These are phyloP conservation scores for Papilio dardanus DNA, from an alignment of 1,140 invertebrate species.

Conservation along the genomic window DNA sequence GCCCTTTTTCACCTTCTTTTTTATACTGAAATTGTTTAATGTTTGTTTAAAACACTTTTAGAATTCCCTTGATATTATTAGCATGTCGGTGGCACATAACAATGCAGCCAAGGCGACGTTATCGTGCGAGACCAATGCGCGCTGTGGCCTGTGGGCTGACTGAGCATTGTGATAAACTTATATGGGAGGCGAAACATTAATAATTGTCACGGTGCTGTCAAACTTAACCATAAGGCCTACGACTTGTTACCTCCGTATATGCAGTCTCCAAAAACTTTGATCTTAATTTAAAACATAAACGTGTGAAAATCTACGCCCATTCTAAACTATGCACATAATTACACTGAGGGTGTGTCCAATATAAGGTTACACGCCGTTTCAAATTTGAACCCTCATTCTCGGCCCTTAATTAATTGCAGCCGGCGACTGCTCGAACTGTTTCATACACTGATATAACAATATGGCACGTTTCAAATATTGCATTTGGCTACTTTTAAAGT, in stretches of 20 bases:
- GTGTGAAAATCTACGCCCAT: neutral
- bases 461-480: neutral
- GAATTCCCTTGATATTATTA: too few relatives aligned
- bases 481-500: neutral
- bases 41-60: too few relatives aligned
- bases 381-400: neutral
- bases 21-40: conserved; percentile 87
- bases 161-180: neutral
- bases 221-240: neutral
- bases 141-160: neutral
- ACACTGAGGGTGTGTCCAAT: neutral
- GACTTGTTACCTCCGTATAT: too few relatives aligned
- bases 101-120: neutral
- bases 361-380: neutral
- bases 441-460: neutral
- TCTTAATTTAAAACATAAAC: neutral
- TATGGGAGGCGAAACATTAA: neutral
- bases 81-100: neutral
- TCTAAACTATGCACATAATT: neutral
- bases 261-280: neutral
- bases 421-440: neutral
- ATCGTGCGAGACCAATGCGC: neutral
- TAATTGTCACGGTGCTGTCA: neutral
- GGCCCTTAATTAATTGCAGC: neutral
- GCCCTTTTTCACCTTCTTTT: conserved; percentile 95